phyloP scores from a whole-genome alignment of 35 echinoderm and acorn worm species.

The Nesometra sesokonis region DNA sequence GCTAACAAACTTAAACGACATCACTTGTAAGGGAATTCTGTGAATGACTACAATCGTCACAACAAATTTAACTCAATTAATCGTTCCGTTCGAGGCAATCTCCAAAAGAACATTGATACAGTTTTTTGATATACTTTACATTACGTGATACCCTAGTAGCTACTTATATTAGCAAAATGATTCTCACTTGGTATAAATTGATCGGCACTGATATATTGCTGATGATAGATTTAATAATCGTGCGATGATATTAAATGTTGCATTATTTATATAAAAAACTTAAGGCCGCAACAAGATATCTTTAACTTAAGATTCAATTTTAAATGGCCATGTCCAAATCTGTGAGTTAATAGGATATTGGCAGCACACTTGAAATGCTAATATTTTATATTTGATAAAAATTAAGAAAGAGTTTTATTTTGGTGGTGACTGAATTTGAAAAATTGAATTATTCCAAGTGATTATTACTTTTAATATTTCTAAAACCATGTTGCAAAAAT shows the following conservation, averaged over 20 bases:
- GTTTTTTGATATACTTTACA: not conserved
- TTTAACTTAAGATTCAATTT: no score
- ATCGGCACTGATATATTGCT: not conserved
- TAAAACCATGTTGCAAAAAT: no score
- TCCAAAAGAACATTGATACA: not conserved
- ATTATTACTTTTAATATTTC: no score
- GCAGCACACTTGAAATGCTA: no score
- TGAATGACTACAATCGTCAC: not conserved
- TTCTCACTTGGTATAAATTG: not conserved
- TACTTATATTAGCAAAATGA: not conserved
- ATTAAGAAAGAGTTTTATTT: no score
- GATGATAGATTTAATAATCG: not conserved
- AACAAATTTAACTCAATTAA: not conserved
- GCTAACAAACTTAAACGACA: not conserved
- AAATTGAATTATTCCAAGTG: no score
- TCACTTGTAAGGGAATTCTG: not conserved
- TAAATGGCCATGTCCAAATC: no score
- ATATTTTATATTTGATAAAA: no score
- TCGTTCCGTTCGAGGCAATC: not conserved
- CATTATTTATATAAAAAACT: not conserved
- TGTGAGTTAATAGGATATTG: no score
- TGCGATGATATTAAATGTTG: not conserved
- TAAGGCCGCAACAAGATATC: not conserved
- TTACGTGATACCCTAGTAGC: not conserved
- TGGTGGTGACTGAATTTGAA: no score